A percentile compares a stretch with the other conserved stretches of the same genome.
These are phyloP conservation scores for Tauraco erythrolophus DNA, from an alignment of 2,113 vertebrate genomes.

Conservation along the genomic window DNA sequence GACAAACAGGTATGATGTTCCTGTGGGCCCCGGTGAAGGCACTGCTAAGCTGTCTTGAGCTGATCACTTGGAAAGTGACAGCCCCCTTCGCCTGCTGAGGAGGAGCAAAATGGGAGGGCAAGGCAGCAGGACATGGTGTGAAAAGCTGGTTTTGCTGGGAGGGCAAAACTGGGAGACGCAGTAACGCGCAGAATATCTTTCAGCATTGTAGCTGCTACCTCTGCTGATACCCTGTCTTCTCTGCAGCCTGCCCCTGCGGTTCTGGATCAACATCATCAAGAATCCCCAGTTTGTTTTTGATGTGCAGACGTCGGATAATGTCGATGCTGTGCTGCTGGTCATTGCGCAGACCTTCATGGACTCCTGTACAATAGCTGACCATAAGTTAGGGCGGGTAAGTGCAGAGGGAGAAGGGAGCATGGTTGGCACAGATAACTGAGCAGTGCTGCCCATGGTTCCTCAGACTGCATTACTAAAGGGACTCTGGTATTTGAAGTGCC, in stretches of 20 bases:
- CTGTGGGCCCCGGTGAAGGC: neutral
- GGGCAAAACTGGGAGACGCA: neutral
- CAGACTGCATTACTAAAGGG: neutral
- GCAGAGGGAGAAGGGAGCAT: neutral
- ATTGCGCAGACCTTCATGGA: constrained; percentile 99
- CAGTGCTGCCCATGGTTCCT: neutral
- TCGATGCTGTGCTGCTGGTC: constrained; percentile 94
- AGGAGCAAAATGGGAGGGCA: neutral
- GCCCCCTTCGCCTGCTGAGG: neutral
- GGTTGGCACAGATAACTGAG: neutral
- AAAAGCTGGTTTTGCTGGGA: neutral
- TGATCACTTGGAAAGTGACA: neutral
- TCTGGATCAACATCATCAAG: constrained; percentile 99
- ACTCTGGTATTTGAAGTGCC: neutral
- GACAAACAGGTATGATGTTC: constrained; percentile 88
- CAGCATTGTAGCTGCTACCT: neutral
- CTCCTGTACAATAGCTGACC: constrained; percentile 95
- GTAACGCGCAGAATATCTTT: neutral
- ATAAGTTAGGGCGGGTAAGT: constrained; percentile 96
- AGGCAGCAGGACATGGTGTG: neutral
- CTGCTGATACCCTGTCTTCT: neutral
- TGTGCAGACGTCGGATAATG: constrained; percentile 93
- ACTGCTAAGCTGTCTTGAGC: neutral
- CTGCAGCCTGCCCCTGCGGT: constrained; percentile 91
- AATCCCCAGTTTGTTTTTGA: constrained; percentile 98